Evolutionary conservation across 1,140 invertebrate species (phyloP), one percentile per base, ranked within the genome.

Genomic region (Drosophila kepulauana): DNA sequence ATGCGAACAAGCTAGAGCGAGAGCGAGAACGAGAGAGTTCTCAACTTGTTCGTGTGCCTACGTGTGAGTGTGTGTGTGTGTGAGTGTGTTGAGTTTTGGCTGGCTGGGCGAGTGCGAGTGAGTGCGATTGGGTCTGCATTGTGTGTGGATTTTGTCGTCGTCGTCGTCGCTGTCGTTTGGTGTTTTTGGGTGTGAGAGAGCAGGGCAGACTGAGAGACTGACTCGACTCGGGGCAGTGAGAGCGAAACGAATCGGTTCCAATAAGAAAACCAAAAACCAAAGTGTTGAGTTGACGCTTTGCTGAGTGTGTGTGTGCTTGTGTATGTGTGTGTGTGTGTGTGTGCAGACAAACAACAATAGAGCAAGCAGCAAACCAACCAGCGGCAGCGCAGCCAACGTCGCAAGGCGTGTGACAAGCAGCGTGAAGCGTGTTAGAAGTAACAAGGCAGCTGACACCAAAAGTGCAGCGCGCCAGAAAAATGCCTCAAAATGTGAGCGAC

Each of bases 381-480:
- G 78, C 73, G 25, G 68, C 77, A 79, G 82, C 82, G 75, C 41
- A 57, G 54, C 10, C 54, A 41, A 48, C 48, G 70, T 46, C 72
- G 20, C 67, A 66, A 76, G 73, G 74, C 68, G 74, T 76, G 74
- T 76, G 74, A 76, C 68, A 76, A 76, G 73, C 73, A 75, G 73
- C 73, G 38, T 75, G 66, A 70, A 75, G 73, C 68, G 74, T 88
- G 84, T 88, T 88, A 88, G 84, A 88, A 89, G 85, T 88, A 88
- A 88, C 85, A 88, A 88, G 85, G 85, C 85, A 89, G 81, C 85
- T 85, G 85, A 88, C 85, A 88, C 84, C 85, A 82, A 80, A 75
- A 78, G 75, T 78, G 78, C 76, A 78, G 73, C 73, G 76, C 79
- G 72, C 71, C 79, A 81, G 66, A 78, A 81, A 81, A 81, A 81